Evolutionary conservation across 2,113 vertebrate genomes (phyloP).

Genomic region (Pseudorasbora parva): DNA sequence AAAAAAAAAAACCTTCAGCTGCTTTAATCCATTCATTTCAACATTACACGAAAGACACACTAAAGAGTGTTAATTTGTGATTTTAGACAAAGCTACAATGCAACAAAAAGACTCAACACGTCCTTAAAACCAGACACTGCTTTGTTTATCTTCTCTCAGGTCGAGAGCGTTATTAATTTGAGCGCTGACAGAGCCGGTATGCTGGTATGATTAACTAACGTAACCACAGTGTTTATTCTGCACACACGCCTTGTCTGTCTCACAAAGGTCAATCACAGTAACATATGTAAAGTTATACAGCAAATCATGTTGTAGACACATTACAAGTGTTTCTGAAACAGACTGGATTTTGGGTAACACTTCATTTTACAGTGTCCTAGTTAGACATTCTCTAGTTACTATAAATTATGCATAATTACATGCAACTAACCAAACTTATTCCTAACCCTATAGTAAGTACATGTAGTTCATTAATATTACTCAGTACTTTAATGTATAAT

Average conservation of each 20-base stretch:
- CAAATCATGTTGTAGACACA: neutral
- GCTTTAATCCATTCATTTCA: conserved; percentile 28
- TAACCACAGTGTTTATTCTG: conserved; percentile 53
- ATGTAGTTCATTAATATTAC: too few relatives aligned
- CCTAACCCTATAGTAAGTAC: too few relatives aligned
- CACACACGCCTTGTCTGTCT: conserved; percentile 37
- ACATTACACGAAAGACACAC: conserved; percentile 1
- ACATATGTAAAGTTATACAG: neutral
- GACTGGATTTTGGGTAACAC: neutral
- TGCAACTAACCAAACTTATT: too few relatives aligned
- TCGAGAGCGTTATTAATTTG: conserved; percentile 58
- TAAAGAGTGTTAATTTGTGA: conserved; percentile 11
- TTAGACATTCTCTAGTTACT: too few relatives aligned
- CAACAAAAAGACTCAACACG: neutral
- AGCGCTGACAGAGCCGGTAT: conserved; percentile 65
- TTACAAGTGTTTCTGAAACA: neutral
- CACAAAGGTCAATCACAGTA: conserved; percentile 18
- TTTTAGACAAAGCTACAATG: neutral
- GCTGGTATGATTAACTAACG: conserved; percentile 28
- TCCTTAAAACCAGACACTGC: conserved; percentile 38
- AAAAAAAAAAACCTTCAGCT: conserved; percentile 12
- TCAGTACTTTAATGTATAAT: too few relatives aligned
- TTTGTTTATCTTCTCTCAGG: conserved; percentile 52
- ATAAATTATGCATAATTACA: too few relatives aligned
- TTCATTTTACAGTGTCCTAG: too few relatives aligned